Conservation (phyloP, 2,113 vertebrate species). For the Phyllopteryx taeniolatus region DNA sequence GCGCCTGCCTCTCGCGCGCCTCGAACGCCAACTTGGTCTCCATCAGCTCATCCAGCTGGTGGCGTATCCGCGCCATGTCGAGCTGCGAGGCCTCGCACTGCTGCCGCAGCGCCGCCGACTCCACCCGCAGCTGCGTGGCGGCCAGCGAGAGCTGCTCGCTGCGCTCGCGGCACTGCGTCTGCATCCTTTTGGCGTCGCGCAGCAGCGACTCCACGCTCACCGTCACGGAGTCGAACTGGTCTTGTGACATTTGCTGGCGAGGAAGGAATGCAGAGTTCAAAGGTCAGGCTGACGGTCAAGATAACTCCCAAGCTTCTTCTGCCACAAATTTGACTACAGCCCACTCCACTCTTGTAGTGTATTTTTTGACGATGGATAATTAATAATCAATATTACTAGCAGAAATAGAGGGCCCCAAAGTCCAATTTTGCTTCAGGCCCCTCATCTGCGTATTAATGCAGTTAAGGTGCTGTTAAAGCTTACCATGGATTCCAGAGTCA, state of each 20-base stretch:
- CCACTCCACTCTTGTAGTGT: no score
- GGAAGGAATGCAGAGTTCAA: neutral
- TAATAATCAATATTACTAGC: no score
- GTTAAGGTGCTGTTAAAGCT: neutral
- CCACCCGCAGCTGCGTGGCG: conserved; percentile 54
- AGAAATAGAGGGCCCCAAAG: no score
- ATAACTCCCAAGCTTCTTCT: neutral
- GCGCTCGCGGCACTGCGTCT: conserved; percentile 59
- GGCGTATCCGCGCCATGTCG: conserved; percentile 61
- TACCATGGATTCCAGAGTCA: conserved; percentile 50
- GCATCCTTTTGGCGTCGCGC: conserved; percentile 57
- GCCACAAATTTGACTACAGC: no score
- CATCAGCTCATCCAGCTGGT: conserved; percentile 61
- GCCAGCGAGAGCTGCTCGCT: conserved; percentile 55
- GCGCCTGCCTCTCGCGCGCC: conserved; percentile 59
- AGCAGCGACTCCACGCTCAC: conserved; percentile 66
- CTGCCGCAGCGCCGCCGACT: conserved; percentile 59
- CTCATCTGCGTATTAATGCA: no score
- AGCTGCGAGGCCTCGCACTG: conserved; percentile 65
- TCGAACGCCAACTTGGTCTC: conserved; percentile 62
- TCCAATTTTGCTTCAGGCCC: no score
- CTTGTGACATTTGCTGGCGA: conserved; percentile 43
- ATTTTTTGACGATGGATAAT: no score
- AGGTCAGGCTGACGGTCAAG: neutral
- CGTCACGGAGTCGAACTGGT: conserved; percentile 59